Evolutionary conservation across 2,797 vertebrate species (phyloP).

Genomic region (Cottoperca gobio): DNA sequence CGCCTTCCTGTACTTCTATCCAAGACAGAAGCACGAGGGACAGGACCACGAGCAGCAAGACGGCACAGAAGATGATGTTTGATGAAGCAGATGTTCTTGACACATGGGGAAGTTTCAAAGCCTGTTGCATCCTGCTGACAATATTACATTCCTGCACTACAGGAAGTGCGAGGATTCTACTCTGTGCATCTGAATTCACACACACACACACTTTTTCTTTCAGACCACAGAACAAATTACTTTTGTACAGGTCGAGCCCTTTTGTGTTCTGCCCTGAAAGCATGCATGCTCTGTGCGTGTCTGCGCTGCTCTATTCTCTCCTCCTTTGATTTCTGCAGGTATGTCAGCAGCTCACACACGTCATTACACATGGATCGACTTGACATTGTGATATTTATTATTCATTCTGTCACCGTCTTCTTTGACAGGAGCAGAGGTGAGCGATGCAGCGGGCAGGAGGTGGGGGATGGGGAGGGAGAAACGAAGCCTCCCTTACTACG

Average conservation of each 20-base stretch:
- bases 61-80: neutral
- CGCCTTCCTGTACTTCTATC: conserved; percentile 2
- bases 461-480: conserved; percentile 47
- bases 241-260: neutral
- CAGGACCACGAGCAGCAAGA: conserved; percentile 38
- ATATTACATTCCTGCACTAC: neutral
- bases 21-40: neutral
- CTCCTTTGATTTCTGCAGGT: conserved; percentile 44
- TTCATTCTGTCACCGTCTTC: neutral
- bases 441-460: conserved; percentile 1
- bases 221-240: neutral
- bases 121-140: neutral
- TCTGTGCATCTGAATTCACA: neutral
- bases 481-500: conserved; percentile 72
- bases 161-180: no score
- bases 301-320: conserved; percentile 30
- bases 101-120: neutral
- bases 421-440: conserved; percentile 40
- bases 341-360: neutral
- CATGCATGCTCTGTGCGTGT: conserved; percentile 18
- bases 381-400: conserved; percentile 7
- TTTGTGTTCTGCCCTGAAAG: conserved; percentile 1
- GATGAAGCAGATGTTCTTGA: neutral
- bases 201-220: neutral
- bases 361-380: neutral